Base-by-base conservation (phyloP, 1,140 invertebrate genomes). In the Sminthurinus signatus region DNA sequence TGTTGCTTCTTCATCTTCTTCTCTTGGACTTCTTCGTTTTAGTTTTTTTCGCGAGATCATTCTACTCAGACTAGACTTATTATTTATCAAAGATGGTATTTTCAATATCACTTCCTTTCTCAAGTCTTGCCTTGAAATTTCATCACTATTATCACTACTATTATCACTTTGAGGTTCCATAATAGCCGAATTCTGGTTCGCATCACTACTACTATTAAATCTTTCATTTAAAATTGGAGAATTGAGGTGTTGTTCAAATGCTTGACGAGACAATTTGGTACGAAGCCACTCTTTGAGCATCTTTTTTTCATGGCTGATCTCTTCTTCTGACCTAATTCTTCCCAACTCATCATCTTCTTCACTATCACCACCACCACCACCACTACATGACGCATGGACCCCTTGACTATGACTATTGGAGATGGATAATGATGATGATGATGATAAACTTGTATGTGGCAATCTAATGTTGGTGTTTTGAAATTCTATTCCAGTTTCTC, bases 31-130 rank as follows among this genome's bases (percentile, higher is more conserved):
- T 43, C 39, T 63, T 19, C 65, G 54, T 60, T 68, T 68, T 17
- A 60, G 54, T 39, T 66, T 66, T 31, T 61, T 66, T 31, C 64
- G 21, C 17, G 64, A 66, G 64, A 66, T 66, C 64, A 66, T 51
- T 66, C 64, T 42, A 46, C 51, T 61, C 39, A 66, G 64, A 66
- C 64, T 66, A 66, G 64, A 60, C 52, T 66, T 66, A 57, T 60
- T 60, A 21, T 61, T 56, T 25, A 66, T 32, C 50, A 88, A 93
- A 83, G 88, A 91, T 82, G 91, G 91, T 87, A 93, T 91, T 80
- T 89, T 91, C 72, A 92, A 82, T 79, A 93, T 91, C 75, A 66
- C 64, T 31, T 66, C 64, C 59, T 51, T 60, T 25, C 64, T 25
- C 31, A 50, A 63, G 44, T 57, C 54, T 48, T 55, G 64, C 27